Percentiles rank a stretch among this genome's conserved stretches.
These are phyloP conservation scores for Leptobrachium leishanense DNA, from an alignment of 2,113 vertebrate species.

Conservation along the genomic window DNA sequence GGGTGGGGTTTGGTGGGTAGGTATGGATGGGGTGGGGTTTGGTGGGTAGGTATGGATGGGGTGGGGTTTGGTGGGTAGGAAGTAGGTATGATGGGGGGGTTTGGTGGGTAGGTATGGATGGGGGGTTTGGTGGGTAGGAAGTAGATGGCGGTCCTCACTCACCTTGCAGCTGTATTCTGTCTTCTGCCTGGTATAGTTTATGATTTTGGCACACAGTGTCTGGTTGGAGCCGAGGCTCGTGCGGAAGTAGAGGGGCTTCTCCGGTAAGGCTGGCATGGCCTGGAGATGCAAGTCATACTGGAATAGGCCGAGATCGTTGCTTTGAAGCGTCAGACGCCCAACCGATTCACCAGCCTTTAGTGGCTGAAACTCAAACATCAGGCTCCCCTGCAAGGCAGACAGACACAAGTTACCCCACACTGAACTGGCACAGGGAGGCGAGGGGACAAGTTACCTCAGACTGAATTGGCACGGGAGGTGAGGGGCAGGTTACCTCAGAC, in stretches of 20 bases:
- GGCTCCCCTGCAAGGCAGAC: conserved; percentile 57
- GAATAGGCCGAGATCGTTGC: conserved; percentile 72
- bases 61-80: no score
- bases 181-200: conserved; percentile 72
- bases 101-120: no score
- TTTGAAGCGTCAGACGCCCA: conserved; percentile 66
- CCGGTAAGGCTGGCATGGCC: conserved; percentile 64
- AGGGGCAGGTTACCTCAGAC: neutral
- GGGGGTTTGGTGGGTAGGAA: no score
- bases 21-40: no score
- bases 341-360: conserved; percentile 67
- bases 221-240: conserved; percentile 73
- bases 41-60: no score
- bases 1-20: no score
- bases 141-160: neutral
- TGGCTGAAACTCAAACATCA: conserved; percentile 82
- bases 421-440: neutral
- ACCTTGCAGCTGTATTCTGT: conserved; percentile 79
- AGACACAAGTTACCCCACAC: neutral
- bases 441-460: neutral
- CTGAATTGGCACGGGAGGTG: neutral
- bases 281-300: conserved; percentile 75
- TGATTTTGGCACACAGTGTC: conserved; percentile 68
- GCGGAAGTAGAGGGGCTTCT: conserved; percentile 75
- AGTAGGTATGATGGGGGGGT: no score